A percentile compares a stretch with the other conserved stretches of the same genome.
Evolutionary conservation across 2,888 invertebrate species (phyloP).

Genomic region (Chloroclystis v-ata): DNA sequence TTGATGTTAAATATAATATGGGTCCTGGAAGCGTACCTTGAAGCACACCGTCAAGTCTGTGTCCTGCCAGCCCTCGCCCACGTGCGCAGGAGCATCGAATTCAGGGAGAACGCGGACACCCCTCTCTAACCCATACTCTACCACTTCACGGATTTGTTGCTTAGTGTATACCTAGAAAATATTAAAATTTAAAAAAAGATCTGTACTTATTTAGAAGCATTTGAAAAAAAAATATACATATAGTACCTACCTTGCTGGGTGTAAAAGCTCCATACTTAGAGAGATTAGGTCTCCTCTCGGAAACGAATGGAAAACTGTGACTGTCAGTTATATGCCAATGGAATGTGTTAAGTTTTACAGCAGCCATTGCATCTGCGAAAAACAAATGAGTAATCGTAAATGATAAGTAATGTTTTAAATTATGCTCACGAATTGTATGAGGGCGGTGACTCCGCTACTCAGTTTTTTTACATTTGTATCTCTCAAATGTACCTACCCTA

Average conservation of each 20-base stretch:
- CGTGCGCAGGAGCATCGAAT: constrained; percentile 94
- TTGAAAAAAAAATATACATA: no score
- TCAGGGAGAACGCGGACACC: constrained; percentile 94
- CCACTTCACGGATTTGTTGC: constrained; percentile 73
- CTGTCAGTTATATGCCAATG: constrained; percentile 97
- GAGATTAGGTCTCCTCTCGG: constrained; percentile 84
- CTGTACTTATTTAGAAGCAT: no score
- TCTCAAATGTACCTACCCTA: no score
- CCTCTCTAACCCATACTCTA: constrained; percentile 83
- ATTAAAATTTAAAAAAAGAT: background rate
- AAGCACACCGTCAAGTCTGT: constrained; percentile 82
- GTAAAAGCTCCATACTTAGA: constrained; percentile 88
- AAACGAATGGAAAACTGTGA: constrained; percentile 94
- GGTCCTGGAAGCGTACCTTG: constrained; percentile 55
- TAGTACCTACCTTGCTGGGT: constrained; percentile 80
- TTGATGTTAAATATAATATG: background rate
- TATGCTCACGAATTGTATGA: no score
- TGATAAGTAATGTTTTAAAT: no score
- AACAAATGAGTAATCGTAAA: background rate
- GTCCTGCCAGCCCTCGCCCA: constrained; percentile 91
- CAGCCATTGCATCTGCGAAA: constrained; percentile 87
- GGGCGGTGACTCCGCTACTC: no score
- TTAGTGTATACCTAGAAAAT: constrained; percentile 73
- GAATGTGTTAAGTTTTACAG: constrained; percentile 93
- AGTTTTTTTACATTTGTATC: no score